Evolutionary conservation across 1,140 invertebrate genomes (phyloP), one percentile per base, ranked within the genome.

Genomic region (Lordiphosa mommai): DNA sequence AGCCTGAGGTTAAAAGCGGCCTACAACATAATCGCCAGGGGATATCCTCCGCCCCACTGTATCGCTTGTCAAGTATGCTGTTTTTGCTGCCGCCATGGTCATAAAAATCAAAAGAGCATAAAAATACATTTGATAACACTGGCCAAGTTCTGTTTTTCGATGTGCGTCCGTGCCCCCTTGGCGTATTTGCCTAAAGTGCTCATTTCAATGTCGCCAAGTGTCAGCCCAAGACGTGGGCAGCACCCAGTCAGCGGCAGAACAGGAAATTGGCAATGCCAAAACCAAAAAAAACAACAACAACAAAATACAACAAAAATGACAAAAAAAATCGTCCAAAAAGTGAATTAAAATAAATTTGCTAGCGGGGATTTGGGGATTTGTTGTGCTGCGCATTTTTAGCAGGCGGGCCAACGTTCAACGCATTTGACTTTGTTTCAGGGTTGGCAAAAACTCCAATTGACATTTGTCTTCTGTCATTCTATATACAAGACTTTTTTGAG

Each of bases 31-130:
- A 76, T 59, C 53, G 65, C 46, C 29, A 48, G 34, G 58, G 60
- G 50, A 29, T n/a, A n/a, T 20, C 16, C 6, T 27, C 46, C 47
- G 27, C 10, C 43, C 58, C 61, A 70, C 70, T 68, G 59, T 52
- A 44, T 74, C 59, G 65, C 73, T 74, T 82, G 74, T 79, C 64
- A 73, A 80, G 58, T 80, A 64, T 59, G 76, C 52, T 51, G 41
- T 49, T 69, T 37, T 40, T 57, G 73, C 47, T 64, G 36, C 53
- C 69, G 68, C 52, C 65, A 55, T 16, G 67, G 76, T 72, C 76
- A 84, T 84, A 84, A 84, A 84, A 84, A 84, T 84, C 77, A 84
- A 84, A 84, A 84, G 77, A 84, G 77, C 77, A 84, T 84, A 84
- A 84, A 84, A 84, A 84, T 84, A 84, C 77, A 84, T 84, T 84